These are phyloP conservation scores for Philotrypesis tridentata DNA, from an alignment of 1,140 invertebrate species.

Conservation along the genomic window DNA sequence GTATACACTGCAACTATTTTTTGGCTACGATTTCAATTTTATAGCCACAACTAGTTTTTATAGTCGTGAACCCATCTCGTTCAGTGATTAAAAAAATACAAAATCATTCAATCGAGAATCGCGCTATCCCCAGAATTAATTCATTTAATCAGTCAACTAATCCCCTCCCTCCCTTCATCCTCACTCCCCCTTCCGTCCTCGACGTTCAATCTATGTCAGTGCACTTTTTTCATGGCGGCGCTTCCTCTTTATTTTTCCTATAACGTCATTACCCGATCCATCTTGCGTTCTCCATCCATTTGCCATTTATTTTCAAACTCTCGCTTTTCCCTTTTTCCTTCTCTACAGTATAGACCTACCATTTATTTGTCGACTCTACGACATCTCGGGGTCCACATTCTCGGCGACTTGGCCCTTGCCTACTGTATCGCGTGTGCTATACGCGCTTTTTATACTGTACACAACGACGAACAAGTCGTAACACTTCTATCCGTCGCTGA, in stretches of 20 bases:
- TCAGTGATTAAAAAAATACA: no score
- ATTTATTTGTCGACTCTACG: neutral
- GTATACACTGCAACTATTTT: no score
- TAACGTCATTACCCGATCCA: neutral
- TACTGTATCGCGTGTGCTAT: neutral
- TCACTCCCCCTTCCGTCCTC: no score
- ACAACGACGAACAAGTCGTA: neutral
- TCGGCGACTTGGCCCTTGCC: neutral
- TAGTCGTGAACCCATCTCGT: no score
- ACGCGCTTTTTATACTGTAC: neutral
- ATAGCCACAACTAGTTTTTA: no score
- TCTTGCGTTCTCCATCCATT: neutral
- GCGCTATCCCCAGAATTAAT: neutral
- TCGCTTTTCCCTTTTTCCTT: no score
- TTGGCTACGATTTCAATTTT: no score
- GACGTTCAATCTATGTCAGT: neutral
- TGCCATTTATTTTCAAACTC: neutral
- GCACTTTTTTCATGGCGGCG: neutral
- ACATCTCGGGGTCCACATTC: neutral
- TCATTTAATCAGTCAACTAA: neutral
- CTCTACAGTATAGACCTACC: neutral
- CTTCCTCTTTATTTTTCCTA: neutral
- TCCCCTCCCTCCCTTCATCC: neutral
- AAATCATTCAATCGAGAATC: neutral
- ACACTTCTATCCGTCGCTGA: neutral